Evolutionary conservation across 2,888 invertebrate species (phyloP), one percentile per base, ranked within the genome.

Genomic region (Pomacea canaliculata): DNA sequence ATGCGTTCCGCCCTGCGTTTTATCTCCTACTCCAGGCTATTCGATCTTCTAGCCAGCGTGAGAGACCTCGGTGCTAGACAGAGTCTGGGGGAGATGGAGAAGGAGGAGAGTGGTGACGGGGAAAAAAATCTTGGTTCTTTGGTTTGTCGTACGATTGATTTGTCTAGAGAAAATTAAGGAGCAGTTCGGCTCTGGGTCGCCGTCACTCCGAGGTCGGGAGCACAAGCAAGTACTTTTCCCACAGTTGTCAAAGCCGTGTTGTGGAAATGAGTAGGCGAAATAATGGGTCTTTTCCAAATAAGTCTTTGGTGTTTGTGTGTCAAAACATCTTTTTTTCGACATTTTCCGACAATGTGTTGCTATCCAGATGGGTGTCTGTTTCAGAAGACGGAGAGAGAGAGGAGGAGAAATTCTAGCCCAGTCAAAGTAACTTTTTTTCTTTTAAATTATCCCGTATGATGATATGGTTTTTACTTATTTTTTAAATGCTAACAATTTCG

Each of bases 191-290:
- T 63, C 1, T 19, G 63, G 63, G 63, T 63, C 63, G 63, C 8
- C 27, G 63, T 63, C 27, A 23, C 27, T 12, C 27, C 19, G 12
- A 51, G 51, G 12, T 5, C 12, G 65, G 63, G 56, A 16, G 49
- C 72, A 2, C 3, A 37, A 13, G 62, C 27, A 65, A 56, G 65
- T 72, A 63, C 51, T 72, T 71, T 72, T 65, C 49, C 72, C 51
- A 63, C 56, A 49, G 51, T 72, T 51, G 65, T 48, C 51, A 65
- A 51, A 72, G 51, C 66, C 37, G 66, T 49, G 51, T 12, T 51
- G 27, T 63, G 56, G 72, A 51, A 27, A 72, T 56, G 51, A 56
- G 51, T 56, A 56, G 12, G 51, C 51, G 51, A 56, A 63, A 66
- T 23, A 51, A 48, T 67, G 37, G 51, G 27, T 9, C 65, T 51